Percentiles rank a stretch among this genome's conserved stretches.
These are phyloP conservation scores for Podarcis raffonei DNA, from an alignment of 2,113 vertebrate species.

Conservation along the genomic window DNA sequence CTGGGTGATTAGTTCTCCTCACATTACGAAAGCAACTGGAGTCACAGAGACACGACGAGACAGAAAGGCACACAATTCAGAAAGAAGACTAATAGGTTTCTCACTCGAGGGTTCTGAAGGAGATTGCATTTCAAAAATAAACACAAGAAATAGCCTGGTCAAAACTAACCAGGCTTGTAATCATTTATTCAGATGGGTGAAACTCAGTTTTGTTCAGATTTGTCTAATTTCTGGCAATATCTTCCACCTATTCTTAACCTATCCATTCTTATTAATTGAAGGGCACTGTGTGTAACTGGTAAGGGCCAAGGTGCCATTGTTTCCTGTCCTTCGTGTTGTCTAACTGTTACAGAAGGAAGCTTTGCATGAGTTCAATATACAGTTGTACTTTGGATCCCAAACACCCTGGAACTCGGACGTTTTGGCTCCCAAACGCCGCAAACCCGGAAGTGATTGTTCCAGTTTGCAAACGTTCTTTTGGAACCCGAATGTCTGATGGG, in stretches of 20 bases:
- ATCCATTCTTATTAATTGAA: neutral
- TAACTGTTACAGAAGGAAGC: neutral
- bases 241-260: neutral
- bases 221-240: neutral
- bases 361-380: neutral
- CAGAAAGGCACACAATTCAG: neutral
- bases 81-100: neutral
- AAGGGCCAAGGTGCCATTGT: neutral
- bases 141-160: neutral
- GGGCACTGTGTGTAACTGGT: accelerated
- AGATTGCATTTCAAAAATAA: neutral
- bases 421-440: too few relatives aligned
- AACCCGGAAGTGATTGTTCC: too few relatives aligned
- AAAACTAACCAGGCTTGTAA: neutral
- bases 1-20: neutral
- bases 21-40: neutral
- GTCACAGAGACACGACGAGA: constrained; percentile 17
- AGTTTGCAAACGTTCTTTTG: too few relatives aligned
- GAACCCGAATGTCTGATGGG: too few relatives aligned
- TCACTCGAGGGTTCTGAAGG: constrained; percentile 1
- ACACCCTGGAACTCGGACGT: too few relatives aligned
- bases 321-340: neutral
- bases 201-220: neutral
- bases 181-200: neutral
- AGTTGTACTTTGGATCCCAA: too few relatives aligned